A percentile compares a stretch with the other conserved stretches of the same genome.
Evolutionary conservation across 2,797 vertebrate genomes (phyloP).

Genomic region (Amniataba percoides): DNA sequence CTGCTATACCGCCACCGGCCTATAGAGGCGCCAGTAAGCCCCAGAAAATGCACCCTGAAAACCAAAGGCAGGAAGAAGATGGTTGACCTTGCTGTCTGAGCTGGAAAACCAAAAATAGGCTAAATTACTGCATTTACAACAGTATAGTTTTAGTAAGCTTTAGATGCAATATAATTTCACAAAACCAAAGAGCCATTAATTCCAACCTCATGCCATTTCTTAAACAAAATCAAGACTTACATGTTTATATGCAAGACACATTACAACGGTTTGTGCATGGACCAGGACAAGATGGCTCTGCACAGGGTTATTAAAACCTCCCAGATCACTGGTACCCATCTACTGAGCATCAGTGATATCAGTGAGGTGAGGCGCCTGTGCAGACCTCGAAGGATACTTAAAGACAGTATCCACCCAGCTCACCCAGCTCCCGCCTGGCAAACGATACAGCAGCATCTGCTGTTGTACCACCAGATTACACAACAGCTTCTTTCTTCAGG

Average conservation of each 20-base stretch:
- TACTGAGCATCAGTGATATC: too few species aligned
- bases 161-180: not conserved
- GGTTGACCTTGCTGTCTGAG: constrained; percentile 47
- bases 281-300: too few species aligned
- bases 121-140: not conserved
- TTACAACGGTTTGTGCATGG: too few species aligned
- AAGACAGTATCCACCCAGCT: too few species aligned
- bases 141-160: not conserved
- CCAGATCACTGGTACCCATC: too few species aligned
- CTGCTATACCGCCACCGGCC: constrained; percentile 80
- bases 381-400: too few species aligned
- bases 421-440: too few species aligned
- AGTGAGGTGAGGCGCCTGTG: too few species aligned
- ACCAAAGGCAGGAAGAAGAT: constrained; percentile 50
- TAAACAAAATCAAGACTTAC: not conserved
- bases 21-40: constrained; percentile 88
- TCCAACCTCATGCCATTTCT: not conserved
- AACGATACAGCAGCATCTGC: too few species aligned
- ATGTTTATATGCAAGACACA: not conserved
- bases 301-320: too few species aligned
- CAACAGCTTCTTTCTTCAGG: too few species aligned
- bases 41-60: constrained; percentile 40
- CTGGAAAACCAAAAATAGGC: constrained; percentile 46
- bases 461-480: too few species aligned
- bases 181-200: not conserved